Conservation (phyloP, 2,888 invertebrate genomes). For the Bruchidius siliquastri region DNA sequence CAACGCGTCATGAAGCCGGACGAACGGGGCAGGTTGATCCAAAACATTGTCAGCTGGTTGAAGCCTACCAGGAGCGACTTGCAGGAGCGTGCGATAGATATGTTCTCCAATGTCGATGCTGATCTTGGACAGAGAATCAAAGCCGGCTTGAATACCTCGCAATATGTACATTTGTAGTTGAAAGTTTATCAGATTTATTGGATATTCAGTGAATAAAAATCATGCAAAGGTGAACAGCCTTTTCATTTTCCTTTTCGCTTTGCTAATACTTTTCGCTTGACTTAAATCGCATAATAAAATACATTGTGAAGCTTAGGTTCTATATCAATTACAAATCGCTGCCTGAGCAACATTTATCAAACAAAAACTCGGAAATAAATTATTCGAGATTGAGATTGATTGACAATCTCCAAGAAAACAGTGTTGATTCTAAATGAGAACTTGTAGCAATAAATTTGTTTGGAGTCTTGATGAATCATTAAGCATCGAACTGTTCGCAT, state of each 20-base stretch:
- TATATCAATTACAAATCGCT: too few relatives aligned
- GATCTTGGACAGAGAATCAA: constrained; percentile 72
- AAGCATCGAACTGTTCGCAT: too few relatives aligned
- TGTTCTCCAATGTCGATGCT: constrained; percentile 65
- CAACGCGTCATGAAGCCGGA: constrained; percentile 62
- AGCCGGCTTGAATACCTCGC: constrained; percentile 38
- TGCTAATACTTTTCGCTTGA: too few relatives aligned
- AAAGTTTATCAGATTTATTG: neutral
- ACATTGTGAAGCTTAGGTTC: too few relatives aligned
- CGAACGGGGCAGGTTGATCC: constrained; percentile 65
- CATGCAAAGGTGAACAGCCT: neutral
- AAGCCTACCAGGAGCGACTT: constrained; percentile 76
- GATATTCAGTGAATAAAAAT: neutral
- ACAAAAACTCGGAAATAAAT: too few relatives aligned
- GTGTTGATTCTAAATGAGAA: too few relatives aligned
- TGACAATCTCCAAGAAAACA: too few relatives aligned
- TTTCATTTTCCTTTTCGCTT: neutral
- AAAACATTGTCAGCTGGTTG: constrained; percentile 77
- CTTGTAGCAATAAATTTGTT: too few relatives aligned
- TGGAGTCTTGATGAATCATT: too few relatives aligned
- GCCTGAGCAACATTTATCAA: too few relatives aligned
- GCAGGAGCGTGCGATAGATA: constrained; percentile 70
- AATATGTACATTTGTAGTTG: constrained; percentile 27
- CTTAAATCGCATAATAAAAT: too few relatives aligned
- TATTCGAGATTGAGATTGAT: too few relatives aligned